These are phyloP conservation scores for Polydrusus tereticollis DNA, from an alignment of 2,888 invertebrate genomes.

Conservation along the genomic window DNA sequence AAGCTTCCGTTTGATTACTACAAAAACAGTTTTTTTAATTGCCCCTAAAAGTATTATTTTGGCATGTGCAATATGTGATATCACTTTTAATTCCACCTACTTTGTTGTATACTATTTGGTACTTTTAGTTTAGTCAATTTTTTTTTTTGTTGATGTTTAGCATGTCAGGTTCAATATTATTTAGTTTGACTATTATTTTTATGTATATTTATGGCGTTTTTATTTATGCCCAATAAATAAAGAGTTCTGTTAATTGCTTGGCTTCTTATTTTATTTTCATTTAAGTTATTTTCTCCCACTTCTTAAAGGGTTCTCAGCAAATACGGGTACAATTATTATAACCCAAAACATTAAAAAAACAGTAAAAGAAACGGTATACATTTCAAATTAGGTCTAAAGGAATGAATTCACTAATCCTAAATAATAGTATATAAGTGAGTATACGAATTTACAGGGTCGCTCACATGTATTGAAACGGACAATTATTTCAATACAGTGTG, in stretches of 20 bases:
- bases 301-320: neutral
- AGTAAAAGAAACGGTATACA: no score
- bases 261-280: conserved; percentile 4
- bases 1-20: neutral
- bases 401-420: no score
- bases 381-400: no score
- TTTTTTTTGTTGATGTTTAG: conserved; percentile 10
- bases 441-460: no score
- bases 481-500: no score
- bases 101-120: conserved; percentile 18
- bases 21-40: neutral
- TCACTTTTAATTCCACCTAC: conserved; percentile 14
- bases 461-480: no score
- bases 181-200: neutral
- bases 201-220: conserved; percentile 8
- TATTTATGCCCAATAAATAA: conserved; percentile 11
- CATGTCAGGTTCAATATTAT: neutral
- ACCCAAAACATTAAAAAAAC: no score
- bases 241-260: neutral
- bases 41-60: conserved; percentile 8
- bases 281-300: neutral
- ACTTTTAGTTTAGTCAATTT: conserved; percentile 2
- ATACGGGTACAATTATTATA: neutral
- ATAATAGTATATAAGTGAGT: no score
- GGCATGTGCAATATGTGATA: conserved; percentile 23